Percentiles rank a stretch among this genome's conserved stretches.
phyloP scores from a whole-genome alignment of 2,113 vertebrate species.

The Poeciliopsis prolifica region DNA sequence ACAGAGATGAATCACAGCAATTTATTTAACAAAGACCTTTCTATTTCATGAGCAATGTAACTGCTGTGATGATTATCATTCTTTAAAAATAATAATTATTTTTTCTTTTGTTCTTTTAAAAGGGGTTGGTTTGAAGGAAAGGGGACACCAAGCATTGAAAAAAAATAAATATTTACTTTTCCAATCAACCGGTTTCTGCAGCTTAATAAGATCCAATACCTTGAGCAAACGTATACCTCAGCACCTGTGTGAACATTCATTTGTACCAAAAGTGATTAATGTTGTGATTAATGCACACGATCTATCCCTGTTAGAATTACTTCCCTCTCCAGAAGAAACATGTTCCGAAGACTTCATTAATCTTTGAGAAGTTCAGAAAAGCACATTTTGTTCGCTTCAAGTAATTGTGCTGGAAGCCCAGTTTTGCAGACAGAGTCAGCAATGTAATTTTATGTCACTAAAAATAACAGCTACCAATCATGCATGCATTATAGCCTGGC shows the following conservation, averaged over 20 bases:
- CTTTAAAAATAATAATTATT: no score
- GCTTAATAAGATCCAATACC: background rate
- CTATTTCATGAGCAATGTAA: no score
- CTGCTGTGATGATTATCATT: no score
- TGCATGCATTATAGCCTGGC: background rate
- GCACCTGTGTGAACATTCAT: constrained; percentile 33
- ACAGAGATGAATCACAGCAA: no score
- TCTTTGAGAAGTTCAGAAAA: constrained; percentile 52
- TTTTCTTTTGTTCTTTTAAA: no score
- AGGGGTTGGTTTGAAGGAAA: no score
- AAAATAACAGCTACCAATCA: background rate
- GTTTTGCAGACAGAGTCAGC: background rate
- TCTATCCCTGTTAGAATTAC: constrained; percentile 49
- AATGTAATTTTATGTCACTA: background rate
- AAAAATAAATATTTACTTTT: background rate
- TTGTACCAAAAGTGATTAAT: constrained; percentile 46
- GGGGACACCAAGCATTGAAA: background rate
- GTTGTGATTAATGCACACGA: constrained; percentile 51
- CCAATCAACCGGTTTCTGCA: constrained; percentile 6
- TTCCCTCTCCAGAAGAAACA: constrained; percentile 41
- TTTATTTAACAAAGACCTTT: no score
- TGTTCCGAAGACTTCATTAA: constrained; percentile 58
- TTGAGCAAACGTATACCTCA: constrained; percentile 7
- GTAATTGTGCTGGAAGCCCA: constrained; percentile 13
- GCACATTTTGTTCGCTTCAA: constrained; percentile 19